These are phyloP conservation scores for Hyalella azteca DNA, from an alignment of 2,888 invertebrate species.

Conservation along the genomic window DNA sequence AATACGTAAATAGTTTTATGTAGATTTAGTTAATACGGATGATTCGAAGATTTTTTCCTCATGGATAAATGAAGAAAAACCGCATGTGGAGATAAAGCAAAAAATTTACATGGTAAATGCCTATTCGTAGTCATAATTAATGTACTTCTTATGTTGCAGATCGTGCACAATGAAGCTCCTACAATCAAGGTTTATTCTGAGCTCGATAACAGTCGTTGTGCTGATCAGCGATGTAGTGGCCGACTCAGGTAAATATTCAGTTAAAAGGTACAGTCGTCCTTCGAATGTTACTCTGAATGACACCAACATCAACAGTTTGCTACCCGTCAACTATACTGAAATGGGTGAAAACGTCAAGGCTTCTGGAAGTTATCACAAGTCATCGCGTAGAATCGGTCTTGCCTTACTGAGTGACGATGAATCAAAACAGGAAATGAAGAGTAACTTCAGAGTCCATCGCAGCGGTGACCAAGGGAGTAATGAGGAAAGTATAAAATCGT, in stretches of 20 bases:
- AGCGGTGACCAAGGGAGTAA: background rate
- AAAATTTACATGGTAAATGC: no score
- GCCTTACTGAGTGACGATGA: background rate
- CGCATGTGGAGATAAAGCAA: no score
- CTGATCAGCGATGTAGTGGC: background rate
- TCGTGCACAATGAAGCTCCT: background rate
- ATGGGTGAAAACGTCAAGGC: constrained; percentile 6
- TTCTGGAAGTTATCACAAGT: background rate
- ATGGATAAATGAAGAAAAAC: no score
- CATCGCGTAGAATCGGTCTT: constrained; percentile 2
- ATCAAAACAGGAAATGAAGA: background rate
- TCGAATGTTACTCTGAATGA: background rate
- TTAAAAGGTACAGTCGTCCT: background rate
- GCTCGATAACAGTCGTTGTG: no score
- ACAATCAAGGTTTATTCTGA: background rate
- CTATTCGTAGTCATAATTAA: no score
- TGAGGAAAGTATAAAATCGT: no score
- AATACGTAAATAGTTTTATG: no score
- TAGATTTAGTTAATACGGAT: no score
- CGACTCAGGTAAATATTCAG: background rate
- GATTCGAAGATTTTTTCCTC: no score
- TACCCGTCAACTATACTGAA: background rate
- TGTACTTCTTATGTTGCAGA: background rate
- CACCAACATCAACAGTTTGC: background rate
- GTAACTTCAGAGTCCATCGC: background rate